phyloP scores from a whole-genome alignment of 2,113 vertebrate species.

The Cynopterus brachyotis region DNA sequence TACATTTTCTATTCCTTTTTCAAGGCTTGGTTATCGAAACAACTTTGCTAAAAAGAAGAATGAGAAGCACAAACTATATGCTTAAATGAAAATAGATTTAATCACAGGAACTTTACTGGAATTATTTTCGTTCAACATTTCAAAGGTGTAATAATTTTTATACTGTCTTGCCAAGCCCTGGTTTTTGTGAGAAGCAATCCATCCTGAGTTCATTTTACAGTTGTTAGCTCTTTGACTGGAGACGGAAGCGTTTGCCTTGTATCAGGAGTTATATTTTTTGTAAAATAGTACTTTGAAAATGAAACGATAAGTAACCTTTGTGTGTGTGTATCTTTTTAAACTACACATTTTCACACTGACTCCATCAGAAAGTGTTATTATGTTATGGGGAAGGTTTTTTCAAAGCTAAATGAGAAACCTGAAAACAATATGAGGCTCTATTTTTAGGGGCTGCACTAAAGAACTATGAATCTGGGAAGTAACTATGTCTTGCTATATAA shows the following conservation, averaged over 20 bases:
- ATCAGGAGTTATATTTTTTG: neutral
- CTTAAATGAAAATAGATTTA: conserved; percentile 82
- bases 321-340: neutral
- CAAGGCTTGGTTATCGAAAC: conserved; percentile 78
- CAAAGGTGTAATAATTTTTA: conserved; percentile 76
- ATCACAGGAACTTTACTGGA: conserved; percentile 72
- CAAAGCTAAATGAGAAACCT: conserved; percentile 31
- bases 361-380: neutral
- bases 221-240: conserved; percentile 56
- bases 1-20: conserved; percentile 78
- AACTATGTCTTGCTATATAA: neutral
- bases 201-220: conserved; percentile 59
- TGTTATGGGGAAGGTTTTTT: neutral
- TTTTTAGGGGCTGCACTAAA: neutral
- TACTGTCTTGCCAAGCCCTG: conserved; percentile 26
- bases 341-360: neutral
- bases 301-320: neutral
- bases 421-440: neutral
- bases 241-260: neutral
- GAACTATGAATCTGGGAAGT: neutral
- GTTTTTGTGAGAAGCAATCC: conserved; percentile 62
- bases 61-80: conserved; percentile 64
- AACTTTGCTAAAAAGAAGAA: conserved; percentile 76
- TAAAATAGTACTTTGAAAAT: neutral
- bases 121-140: conserved; percentile 79